phyloP scores from a whole-genome alignment of 2,888 invertebrate species.

The Pandemis cinnamomeana region DNA sequence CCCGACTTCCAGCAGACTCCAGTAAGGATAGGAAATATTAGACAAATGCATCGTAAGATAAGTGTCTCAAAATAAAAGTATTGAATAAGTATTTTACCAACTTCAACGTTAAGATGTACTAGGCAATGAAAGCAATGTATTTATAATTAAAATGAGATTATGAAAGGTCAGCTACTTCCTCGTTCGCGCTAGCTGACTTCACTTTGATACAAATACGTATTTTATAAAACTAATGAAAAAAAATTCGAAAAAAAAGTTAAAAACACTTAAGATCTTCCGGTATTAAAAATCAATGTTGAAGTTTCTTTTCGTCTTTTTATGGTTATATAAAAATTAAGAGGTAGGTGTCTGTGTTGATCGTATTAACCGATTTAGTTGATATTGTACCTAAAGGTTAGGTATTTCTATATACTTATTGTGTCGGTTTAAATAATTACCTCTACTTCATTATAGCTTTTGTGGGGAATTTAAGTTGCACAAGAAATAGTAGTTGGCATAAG shows the following conservation, averaged over 20 bases:
- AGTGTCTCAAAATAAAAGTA: slow-evolving; percentile 77
- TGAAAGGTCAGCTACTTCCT: slow-evolving; percentile 76
- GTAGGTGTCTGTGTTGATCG: slow-evolving; percentile 82
- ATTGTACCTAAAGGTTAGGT: slow-evolving; percentile 78
- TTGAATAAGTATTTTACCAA: slow-evolving; percentile 83
- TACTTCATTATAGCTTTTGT: slow-evolving; percentile 81
- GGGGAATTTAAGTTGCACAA: slow-evolving; percentile 80
- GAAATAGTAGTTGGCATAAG: slow-evolving; percentile 76
- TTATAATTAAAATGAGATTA: slow-evolving; percentile 73
- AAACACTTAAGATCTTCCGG: slow-evolving; percentile 81
- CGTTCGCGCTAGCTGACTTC: slow-evolving; percentile 77
- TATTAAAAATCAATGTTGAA: slow-evolving; percentile 74
- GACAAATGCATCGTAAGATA: slow-evolving; percentile 81
- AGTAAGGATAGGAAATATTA: slow-evolving; percentile 77
- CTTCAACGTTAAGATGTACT: slow-evolving; percentile 76
- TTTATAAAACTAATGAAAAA: slow-evolving; percentile 76
- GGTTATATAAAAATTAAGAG: slow-evolving; percentile 80
- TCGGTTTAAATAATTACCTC: slow-evolving; percentile 82
- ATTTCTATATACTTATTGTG: slow-evolving; percentile 83
- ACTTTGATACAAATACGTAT: slow-evolving; percentile 83
- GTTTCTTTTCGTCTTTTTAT: slow-evolving; percentile 81
- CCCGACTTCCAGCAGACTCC: slow-evolving; percentile 73
- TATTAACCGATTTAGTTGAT: slow-evolving; percentile 82
- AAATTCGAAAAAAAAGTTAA: slow-evolving; percentile 68
- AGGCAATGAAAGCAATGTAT: slow-evolving; percentile 82